Conservation (phyloP, 2,888 invertebrate genomes). For the Euzetes globulus region DNA sequence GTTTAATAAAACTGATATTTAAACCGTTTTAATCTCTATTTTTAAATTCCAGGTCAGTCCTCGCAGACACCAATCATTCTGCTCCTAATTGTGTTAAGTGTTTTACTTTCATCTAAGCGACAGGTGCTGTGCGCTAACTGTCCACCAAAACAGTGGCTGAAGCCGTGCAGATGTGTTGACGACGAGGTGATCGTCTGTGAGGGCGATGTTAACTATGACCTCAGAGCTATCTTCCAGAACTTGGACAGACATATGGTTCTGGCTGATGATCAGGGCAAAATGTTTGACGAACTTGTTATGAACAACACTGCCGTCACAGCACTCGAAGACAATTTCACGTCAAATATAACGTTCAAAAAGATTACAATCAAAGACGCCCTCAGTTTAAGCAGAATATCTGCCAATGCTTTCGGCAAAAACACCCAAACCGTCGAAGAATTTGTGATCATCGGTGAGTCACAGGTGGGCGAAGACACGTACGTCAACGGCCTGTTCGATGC, state of each 20-base stretch:
- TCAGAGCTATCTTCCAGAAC: neutral
- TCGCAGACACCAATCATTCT: neutral
- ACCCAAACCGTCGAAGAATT: slow-evolving; percentile 23
- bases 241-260: too few relatives aligned
- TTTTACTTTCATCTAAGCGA: slow-evolving; percentile 3
- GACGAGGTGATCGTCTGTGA: slow-evolving; percentile 14
- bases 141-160: neutral
- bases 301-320: slow-evolving; percentile 32
- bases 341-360: slow-evolving; percentile 13
- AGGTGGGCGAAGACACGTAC: neutral
- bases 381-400: slow-evolving; percentile 17
- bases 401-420: slow-evolving; percentile 24
- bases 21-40: neutral
- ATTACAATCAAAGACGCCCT: slow-evolving; percentile 25
- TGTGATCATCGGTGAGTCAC: slow-evolving; percentile 22
- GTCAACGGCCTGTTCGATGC: slow-evolving; percentile 32
- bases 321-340: slow-evolving; percentile 6
- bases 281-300: slow-evolving; percentile 21
- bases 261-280: neutral
- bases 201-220: slow-evolving; percentile 24
- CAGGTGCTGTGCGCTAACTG: slow-evolving; percentile 4
- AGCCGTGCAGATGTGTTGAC: slow-evolving; percentile 24
- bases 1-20: neutral
- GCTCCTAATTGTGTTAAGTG: neutral
- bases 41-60: neutral